Conservation (phyloP, 37 sponge, comb jelly and placozoan genomes). For the Bolinopsis microptera region DNA sequence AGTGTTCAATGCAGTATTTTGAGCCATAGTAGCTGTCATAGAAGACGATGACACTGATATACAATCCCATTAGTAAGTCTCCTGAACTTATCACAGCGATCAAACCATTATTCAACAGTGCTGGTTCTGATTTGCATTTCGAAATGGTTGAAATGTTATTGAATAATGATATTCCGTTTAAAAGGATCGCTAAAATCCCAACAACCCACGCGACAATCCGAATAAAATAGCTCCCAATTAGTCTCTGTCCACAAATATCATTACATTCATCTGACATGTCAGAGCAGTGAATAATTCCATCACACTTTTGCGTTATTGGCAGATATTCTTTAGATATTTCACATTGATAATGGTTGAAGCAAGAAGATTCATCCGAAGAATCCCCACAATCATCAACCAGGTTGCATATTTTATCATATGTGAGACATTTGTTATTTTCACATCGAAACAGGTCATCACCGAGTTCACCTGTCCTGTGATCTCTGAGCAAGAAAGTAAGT, state of each 20-base stretch:
- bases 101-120: background rate
- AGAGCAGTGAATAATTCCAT: background rate
- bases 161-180: background rate
- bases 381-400: slow-evolving; percentile 6
- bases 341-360: background rate
- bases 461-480: too few species aligned
- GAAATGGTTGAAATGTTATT: background rate
- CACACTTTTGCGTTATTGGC: background rate
- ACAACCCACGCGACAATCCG: background rate
- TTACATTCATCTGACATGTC: slow-evolving; percentile 31
- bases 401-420: background rate
- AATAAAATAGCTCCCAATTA: background rate
- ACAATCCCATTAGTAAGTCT: background rate
- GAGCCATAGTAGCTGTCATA: background rate
- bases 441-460: background rate
- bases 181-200: background rate
- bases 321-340: background rate
- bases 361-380: background rate
- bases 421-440: background rate
- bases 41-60: background rate
- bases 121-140: background rate
- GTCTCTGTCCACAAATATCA: background rate
- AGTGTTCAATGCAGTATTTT: background rate
- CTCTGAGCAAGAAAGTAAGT: background rate
- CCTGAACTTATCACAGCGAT: background rate